A percentile compares a stretch with the other conserved stretches of the same genome.
Conservation (phyloP, 2,888 invertebrate species). For the Nudaria mundana region DNA sequence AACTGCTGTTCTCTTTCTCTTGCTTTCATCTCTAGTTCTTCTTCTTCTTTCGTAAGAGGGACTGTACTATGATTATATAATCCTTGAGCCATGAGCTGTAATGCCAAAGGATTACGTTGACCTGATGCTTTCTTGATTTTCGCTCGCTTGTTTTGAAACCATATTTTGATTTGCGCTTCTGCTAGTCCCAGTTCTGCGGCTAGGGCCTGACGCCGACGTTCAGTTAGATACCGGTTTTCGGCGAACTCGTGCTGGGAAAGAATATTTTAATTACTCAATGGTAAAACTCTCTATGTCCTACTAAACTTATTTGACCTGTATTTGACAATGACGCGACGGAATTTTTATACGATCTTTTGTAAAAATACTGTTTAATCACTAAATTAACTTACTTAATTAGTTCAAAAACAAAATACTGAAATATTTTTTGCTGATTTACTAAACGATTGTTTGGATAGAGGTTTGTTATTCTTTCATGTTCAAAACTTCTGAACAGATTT, state of each 20-base stretch:
- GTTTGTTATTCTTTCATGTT: too few relatives aligned
- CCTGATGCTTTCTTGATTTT: conserved; percentile 97
- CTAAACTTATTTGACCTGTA: too few relatives aligned
- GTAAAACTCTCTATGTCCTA: too few relatives aligned
- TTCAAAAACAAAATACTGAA: too few relatives aligned
- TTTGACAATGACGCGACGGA: too few relatives aligned
- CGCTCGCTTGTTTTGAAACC: conserved; percentile 98
- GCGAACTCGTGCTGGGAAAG: conserved; percentile 89
- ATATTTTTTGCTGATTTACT: too few relatives aligned
- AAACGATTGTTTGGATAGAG: too few relatives aligned
- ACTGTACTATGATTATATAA: conserved; percentile 90
- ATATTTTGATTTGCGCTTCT: conserved; percentile 98
- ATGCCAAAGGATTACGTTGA: conserved; percentile 90
- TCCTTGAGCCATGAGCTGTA: conserved; percentile 96
- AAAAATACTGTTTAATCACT: too few relatives aligned
- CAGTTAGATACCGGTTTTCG: conserved; percentile 96
- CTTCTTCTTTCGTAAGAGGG: conserved; percentile 87
- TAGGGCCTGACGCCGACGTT: conserved; percentile 92
- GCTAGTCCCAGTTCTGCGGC: conserved; percentile 96
- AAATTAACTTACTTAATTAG: too few relatives aligned
- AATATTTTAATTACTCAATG: conserved; percentile 10
- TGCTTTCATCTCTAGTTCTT: conserved; percentile 83
- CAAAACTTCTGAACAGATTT: too few relatives aligned
- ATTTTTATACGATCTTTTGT: too few relatives aligned
- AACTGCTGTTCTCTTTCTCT: conserved; percentile 61